Conservation (phyloP, 2,113 vertebrate species). For the Cynocephalus volans region DNA sequence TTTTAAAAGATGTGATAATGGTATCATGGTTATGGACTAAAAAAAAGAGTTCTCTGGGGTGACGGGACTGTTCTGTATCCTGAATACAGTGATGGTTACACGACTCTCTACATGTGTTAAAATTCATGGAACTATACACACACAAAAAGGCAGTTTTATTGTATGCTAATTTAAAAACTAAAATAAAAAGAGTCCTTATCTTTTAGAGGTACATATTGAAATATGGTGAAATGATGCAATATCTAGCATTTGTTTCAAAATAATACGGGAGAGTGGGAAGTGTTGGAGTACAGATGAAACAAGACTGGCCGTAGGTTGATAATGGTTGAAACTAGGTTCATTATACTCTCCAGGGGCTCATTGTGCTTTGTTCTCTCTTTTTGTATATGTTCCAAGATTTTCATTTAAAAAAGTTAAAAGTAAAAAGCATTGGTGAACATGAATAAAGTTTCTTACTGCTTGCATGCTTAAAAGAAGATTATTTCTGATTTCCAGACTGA, state of each 20-base stretch:
- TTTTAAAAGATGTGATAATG: background rate
- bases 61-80: background rate
- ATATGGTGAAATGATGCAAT: slow-evolving; percentile 42
- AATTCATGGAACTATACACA: background rate
- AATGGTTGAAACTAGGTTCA: slow-evolving; percentile 25
- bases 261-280: background rate
- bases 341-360: background rate
- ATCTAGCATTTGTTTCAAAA: slow-evolving; percentile 41
- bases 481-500: background rate
- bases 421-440: slow-evolving; percentile 19
- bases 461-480: background rate
- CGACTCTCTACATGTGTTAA: background rate
- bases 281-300: background rate
- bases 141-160: background rate
- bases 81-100: background rate
- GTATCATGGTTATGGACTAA: background rate
- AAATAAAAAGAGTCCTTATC: background rate
- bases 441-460: background rate
- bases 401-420: slow-evolving; percentile 51
- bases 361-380: slow-evolving; percentile 19
- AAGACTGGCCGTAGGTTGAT: background rate
- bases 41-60: background rate
- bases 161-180: slow-evolving; percentile 41
- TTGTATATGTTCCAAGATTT: slow-evolving; percentile 50
- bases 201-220: slow-evolving; percentile 29